Percentiles rank a stretch among this genome's conserved stretches.
phyloP scores from a whole-genome alignment of 2,888 invertebrate species.

The Tipula vernalis region DNA sequence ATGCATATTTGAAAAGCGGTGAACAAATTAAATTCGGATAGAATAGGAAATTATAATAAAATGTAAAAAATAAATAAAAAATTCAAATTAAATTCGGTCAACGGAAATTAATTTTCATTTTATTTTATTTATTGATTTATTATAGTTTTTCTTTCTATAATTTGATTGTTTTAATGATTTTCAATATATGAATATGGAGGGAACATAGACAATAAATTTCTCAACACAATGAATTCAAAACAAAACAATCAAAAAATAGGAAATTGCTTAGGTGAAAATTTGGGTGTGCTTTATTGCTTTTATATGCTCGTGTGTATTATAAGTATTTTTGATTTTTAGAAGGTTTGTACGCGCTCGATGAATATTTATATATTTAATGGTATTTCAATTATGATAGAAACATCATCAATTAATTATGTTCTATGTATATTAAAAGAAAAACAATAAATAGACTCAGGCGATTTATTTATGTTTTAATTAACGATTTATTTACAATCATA shows the following conservation, averaged over 20 bases:
- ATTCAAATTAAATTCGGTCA: background rate
- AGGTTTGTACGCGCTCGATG: background rate
- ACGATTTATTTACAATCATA: background rate
- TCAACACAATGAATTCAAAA: background rate
- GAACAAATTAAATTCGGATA: background rate
- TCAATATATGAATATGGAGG: background rate
- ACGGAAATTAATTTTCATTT: slow-evolving; percentile 4
- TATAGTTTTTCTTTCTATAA: background rate
- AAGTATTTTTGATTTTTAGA: background rate
- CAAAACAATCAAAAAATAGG: background rate
- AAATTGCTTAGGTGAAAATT: slow-evolving; percentile 4
- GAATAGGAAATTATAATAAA: background rate
- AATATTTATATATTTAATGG: background rate
- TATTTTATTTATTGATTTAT: background rate
- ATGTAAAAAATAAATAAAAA: background rate
- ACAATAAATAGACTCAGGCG: background rate
- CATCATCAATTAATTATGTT: background rate
- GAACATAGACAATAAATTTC: background rate
- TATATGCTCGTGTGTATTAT: background rate
- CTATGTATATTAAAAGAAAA: background rate
- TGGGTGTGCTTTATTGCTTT: background rate
- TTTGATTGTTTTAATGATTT: background rate
- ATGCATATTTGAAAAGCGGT: background rate
- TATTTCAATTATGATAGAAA: background rate
- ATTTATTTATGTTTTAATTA: background rate